A percentile compares a stretch with the other conserved stretches of the same genome.
These are phyloP conservation scores for Melangyna quadrimaculata DNA, from an alignment of 2,888 invertebrate species.

Conservation along the genomic window DNA sequence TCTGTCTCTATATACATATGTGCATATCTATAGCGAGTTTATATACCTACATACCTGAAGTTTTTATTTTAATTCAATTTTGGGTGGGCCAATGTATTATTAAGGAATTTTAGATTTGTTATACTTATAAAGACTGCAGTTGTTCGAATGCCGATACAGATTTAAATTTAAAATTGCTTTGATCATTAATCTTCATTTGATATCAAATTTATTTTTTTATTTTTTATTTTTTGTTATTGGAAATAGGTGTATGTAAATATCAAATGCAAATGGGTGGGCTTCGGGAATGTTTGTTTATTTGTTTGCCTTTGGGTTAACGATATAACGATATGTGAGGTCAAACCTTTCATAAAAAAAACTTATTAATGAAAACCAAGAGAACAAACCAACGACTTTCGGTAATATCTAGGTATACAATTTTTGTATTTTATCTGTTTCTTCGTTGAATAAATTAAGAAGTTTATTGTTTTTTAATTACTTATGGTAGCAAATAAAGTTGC, in stretches of 20 bases:
- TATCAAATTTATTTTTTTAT: constrained; percentile 8
- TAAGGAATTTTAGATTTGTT: not conserved
- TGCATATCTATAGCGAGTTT: too few relatives aligned
- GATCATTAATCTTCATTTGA: constrained; percentile 60
- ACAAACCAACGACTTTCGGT: not conserved
- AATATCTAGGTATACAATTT: not conserved
- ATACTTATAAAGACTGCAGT: too few relatives aligned
- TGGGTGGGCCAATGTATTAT: constrained; percentile 57
- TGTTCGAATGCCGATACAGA: constrained; percentile 19
- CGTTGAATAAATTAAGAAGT: not conserved
- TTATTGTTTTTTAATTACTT: not conserved
- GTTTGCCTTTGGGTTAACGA: not conserved
- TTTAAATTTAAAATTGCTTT: constrained; percentile 48
- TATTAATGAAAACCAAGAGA: not conserved
- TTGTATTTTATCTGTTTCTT: not conserved
- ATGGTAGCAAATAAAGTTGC: not conserved
- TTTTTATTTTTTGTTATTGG: not conserved
- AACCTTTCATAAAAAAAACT: constrained; percentile 9
- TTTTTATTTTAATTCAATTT: constrained; percentile 33
- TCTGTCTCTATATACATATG: not conserved
- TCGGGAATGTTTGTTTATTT: not conserved
- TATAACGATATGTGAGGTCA: not conserved
- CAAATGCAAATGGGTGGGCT: constrained; percentile 37
- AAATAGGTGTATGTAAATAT: not conserved
- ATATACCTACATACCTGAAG: constrained; percentile 2